Evolutionary conservation across 2,888 invertebrate species (phyloP), one percentile per base, ranked within the genome.

Genomic region (Agapostemon virescens): DNA sequence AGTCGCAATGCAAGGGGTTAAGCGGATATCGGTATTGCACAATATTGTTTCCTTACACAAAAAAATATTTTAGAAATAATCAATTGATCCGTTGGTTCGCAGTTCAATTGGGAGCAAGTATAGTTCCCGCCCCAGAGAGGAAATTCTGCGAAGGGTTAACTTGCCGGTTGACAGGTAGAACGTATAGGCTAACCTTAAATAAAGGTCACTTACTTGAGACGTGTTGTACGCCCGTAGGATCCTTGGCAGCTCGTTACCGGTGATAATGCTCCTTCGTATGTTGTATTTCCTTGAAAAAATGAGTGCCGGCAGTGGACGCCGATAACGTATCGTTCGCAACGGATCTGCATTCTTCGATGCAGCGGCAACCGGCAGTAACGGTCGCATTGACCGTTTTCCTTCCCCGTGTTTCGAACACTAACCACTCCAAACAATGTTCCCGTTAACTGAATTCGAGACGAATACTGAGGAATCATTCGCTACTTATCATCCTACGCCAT

Each of bases 301-400:
- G 42, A 66, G 61, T 64, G 82, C 82, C 82, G 82, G 82, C 69
- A 78, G 42, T 58, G 40, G 36, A 74, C 36, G 78, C 78, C 78
- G 78, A 82, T 72, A 82, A 74, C 49, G 69, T 82, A 61, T 77
- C 64, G 74, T 40, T 82, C 20, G 61, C 52, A 78, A 71, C 42
- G 20, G 71, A 33, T 38, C 71, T 72, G 82, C 82, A 82, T 82
- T 49, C 83, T 82, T 74, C n/a, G 78, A 70, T 66, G 83, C 82
- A 67, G 69, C 2, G 42, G 38, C 69, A 33, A 69, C 45, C 58
- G 45, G 13, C 17, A 1, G 13, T 52, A 45, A 81, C 33, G n/a
- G 15, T 77, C n/a, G 66, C 81, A 75, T 75, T 33, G 36, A 64
- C 55, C 55, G 63, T 38, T 68, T 58, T 6, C 23, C 42, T 42